These are phyloP conservation scores for Tamandua tetradactyla DNA, from an alignment of 2,797 vertebrate genomes.

Conservation along the genomic window DNA sequence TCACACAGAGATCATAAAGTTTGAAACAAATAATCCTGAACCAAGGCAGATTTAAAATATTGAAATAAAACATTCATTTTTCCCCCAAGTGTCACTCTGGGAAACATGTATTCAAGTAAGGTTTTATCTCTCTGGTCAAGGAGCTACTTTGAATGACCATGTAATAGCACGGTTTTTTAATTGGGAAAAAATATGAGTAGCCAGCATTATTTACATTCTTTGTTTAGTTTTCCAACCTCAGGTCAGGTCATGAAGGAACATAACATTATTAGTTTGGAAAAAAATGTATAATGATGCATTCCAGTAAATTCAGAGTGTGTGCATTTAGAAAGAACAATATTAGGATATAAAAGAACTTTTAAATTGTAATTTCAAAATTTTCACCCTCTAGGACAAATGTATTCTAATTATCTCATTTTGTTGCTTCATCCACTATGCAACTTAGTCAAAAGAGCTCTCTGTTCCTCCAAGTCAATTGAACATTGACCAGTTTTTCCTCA, in stretches of 20 bases:
- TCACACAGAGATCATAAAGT: neutral
- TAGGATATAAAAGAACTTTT: constrained; percentile 69
- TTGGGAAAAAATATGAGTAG: neutral
- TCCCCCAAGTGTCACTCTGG: neutral
- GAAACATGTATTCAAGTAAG: neutral
- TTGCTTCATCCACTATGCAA: constrained; percentile 73
- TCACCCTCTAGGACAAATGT: constrained; percentile 65
- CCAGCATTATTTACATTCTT: constrained; percentile 22
- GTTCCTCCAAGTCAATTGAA: constrained; percentile 76
- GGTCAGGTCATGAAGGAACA: neutral
- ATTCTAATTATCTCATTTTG: constrained; percentile 76
- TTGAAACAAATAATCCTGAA: constrained; percentile 33
- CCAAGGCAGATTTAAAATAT: neutral
- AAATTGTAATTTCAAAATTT: constrained; percentile 66
- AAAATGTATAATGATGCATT: constrained; percentile 12
- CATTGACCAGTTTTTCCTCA: constrained; percentile 75
- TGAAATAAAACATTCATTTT: neutral
- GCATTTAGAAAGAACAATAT: constrained; percentile 34
- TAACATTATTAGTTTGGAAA: constrained; percentile 26
- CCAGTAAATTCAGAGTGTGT: constrained; percentile 35
- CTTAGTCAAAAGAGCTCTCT: constrained; percentile 70
- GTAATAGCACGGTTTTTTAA: neutral
- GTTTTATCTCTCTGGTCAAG: neutral
- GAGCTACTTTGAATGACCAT: neutral
- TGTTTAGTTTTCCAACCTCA: constrained; percentile 27